Conservation (phyloP, 2,888 invertebrate species). For the Chaitophorus viminalis region DNA sequence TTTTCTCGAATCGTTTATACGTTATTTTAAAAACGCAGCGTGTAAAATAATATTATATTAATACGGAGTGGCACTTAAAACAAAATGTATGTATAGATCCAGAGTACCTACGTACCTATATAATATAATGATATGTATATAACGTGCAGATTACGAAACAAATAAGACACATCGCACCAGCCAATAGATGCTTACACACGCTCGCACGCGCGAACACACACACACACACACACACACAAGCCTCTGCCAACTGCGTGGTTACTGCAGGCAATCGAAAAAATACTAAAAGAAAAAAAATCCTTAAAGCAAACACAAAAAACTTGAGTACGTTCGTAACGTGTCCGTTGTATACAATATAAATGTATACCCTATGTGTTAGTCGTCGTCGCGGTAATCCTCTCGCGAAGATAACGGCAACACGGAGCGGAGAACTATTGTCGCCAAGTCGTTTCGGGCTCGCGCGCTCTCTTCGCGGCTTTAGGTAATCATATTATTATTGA, state of each 20-base stretch:
- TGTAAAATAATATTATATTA: not conserved
- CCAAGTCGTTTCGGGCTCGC: too few species aligned
- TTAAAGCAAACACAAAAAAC: constrained; percentile 51
- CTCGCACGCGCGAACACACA: too few species aligned
- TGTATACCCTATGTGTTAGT: not conserved
- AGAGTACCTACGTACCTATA: not conserved
- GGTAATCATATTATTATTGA: too few species aligned
- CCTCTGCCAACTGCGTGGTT: not conserved
- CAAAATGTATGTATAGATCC: not conserved
- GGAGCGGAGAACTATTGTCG: not conserved
- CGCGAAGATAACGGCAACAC: constrained; percentile 38
- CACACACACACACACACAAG: constrained; percentile 11
- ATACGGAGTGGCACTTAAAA: constrained; percentile 18
- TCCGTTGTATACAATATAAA: not conserved
- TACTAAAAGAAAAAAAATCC: constrained; percentile 23
- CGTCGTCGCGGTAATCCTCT: constrained; percentile 16
- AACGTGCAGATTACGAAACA: constrained; percentile 46
- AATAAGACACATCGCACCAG: constrained; percentile 17
- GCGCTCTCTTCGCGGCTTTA: too few species aligned
- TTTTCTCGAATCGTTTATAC: not conserved
- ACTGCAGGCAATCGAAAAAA: constrained; percentile 11
- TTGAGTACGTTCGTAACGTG: constrained; percentile 2
- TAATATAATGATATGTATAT: too few species aligned
- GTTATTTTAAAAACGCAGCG: not conserved
- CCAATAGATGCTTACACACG: too few species aligned